Evolutionary conservation across 1,140 invertebrate genomes (phyloP).

Genomic region (Chlorops oryzae): DNA sequence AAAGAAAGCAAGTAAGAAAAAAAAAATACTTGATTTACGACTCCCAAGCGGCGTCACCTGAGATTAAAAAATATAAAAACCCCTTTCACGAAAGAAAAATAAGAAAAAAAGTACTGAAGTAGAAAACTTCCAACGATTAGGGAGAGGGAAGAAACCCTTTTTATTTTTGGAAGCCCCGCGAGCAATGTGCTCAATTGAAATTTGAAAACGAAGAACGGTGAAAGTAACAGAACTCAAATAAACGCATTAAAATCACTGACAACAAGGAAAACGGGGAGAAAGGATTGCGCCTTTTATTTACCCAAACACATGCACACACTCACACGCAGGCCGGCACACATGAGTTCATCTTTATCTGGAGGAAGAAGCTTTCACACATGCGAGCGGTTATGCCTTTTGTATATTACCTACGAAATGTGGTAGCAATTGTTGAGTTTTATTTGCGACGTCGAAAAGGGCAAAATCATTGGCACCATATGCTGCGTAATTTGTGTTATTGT

Average conservation of each 20-base stretch:
- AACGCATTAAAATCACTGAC: constrained; percentile 39
- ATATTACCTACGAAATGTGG: too few species aligned
- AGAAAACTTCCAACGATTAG: too few species aligned
- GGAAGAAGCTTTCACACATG: too few species aligned
- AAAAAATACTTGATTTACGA: constrained; percentile 35
- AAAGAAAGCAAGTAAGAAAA: constrained; percentile 4
- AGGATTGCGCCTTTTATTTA: constrained; percentile 42
- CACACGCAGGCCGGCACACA: constrained; percentile 3
- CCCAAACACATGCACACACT: constrained; percentile 24
- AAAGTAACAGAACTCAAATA: too few species aligned
- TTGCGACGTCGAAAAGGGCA: constrained; percentile 24
- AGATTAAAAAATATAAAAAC: constrained; percentile 47
- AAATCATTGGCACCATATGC: constrained; percentile 47
- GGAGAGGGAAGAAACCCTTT: too few species aligned
- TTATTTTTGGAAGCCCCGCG: too few species aligned
- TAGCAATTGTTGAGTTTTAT: neutral
- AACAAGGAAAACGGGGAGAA: too few species aligned
- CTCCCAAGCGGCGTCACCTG: constrained; percentile 46
- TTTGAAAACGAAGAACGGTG: too few species aligned
- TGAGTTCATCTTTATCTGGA: too few species aligned
- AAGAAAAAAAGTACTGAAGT: constrained; percentile 14
- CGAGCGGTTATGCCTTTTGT: too few species aligned
- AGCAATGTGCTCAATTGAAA: too few species aligned
- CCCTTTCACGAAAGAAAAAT: constrained; percentile 27
- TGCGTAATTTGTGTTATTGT: constrained; percentile 48